Conservation (phyloP, 1,140 invertebrate species). For the Drosophila kikkawai region DNA sequence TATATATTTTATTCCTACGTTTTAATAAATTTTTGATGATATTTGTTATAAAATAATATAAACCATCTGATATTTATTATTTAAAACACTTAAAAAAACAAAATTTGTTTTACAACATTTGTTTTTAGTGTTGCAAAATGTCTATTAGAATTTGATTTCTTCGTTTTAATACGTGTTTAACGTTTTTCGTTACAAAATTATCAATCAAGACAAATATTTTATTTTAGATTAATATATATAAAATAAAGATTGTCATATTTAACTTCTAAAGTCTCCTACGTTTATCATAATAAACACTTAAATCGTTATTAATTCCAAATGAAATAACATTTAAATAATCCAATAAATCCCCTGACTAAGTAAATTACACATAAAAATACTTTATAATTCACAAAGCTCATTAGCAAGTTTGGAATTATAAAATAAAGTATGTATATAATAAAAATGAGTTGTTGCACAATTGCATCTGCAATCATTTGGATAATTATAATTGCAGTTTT, state of each 20-base stretch:
- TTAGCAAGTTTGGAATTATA: not conserved
- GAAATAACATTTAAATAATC: not conserved
- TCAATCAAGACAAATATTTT: no score
- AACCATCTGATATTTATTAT: not conserved
- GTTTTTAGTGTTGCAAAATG: no score
- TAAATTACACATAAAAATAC: not conserved
- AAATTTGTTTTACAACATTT: not conserved
- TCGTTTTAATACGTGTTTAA: no score
- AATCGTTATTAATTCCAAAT: not conserved
- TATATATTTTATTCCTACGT: not conserved
- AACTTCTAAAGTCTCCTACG: not conserved
- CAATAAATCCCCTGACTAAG: no score
- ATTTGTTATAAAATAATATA: not conserved
- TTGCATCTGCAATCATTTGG: slow-evolving; percentile 21
- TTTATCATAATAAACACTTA: not conserved
- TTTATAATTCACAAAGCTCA: not conserved
- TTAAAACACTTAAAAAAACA: not conserved
- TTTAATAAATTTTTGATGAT: not conserved
- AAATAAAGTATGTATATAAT: not conserved
- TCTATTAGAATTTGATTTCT: no score
- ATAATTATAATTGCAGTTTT: slow-evolving; percentile 18
- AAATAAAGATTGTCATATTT: not conserved
- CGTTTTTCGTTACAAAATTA: no score
- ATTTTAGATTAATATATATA: no score
- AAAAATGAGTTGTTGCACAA: not conserved